Conservation (phyloP, 1,140 invertebrate genomes). For the Centruroides vittatus region DNA sequence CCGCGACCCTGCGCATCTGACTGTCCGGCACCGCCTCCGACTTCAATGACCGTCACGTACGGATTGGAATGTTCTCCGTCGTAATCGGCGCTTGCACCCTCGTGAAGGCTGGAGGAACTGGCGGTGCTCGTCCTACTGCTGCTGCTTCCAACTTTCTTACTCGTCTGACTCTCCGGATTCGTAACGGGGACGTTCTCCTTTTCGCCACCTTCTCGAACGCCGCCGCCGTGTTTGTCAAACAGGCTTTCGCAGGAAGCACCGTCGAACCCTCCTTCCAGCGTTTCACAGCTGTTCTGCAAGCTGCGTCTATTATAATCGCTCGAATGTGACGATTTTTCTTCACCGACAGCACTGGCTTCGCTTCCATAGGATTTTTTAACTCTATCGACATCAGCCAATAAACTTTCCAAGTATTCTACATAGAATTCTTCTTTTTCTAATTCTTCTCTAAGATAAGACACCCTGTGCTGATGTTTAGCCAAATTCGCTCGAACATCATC, state of each 20-base stretch:
- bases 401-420: conserved; percentile 68
- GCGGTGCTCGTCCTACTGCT: no score
- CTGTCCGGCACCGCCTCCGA: conserved; percentile 1
- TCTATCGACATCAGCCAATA: conserved; percentile 64
- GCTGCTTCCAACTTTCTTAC: no score
- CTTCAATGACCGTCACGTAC: conserved; percentile 12
- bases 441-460: conserved; percentile 59
- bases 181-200: no score
- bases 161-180: no score
- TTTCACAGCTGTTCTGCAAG: not conserved
- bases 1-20: not conserved
- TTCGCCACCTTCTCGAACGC: no score
- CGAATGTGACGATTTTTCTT: not conserved
- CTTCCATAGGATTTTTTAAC: conserved; percentile 6
- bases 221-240: not conserved
- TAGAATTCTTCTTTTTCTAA: conserved; percentile 79
- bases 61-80: conserved; percentile 5
- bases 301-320: not conserved
- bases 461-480: conserved; percentile 63
- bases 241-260: not conserved
- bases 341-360: not conserved
- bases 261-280: not conserved
- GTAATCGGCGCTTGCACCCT: not conserved
- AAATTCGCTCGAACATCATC: conserved; percentile 76
- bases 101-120: not conserved